phyloP scores from a whole-genome alignment of 2,888 invertebrate genomes.

The Euclidia mi region DNA sequence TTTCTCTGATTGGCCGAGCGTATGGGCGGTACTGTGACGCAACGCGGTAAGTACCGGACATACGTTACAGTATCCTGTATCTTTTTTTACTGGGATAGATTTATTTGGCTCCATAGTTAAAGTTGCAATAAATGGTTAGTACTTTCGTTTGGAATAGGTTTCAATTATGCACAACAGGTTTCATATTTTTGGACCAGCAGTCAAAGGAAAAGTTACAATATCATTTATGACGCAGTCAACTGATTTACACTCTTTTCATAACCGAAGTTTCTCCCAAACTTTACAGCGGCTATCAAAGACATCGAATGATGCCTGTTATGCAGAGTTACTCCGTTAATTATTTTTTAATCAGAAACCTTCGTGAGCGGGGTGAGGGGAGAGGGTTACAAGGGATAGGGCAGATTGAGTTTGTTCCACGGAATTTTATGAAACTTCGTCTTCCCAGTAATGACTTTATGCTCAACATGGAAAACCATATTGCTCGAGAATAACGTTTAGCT shows the following conservation, averaged over 20 bases:
- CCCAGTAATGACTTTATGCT: slow-evolving; percentile 61
- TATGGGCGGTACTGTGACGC: too few relatives aligned
- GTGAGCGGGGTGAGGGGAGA: slow-evolving; percentile 24
- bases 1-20: too few relatives aligned
- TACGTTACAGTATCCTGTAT: too few relatives aligned
- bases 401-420: slow-evolving; percentile 69
- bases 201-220: too few relatives aligned
- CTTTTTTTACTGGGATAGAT: too few relatives aligned
- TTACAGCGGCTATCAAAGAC: slow-evolving; percentile 51
- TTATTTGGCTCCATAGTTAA: too few relatives aligned
- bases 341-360: slow-evolving; percentile 77
- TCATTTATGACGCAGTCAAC: slow-evolving; percentile 28
- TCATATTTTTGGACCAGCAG: too few relatives aligned
- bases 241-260: slow-evolving; percentile 36
- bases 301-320: slow-evolving; percentile 65
- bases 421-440: slow-evolving; percentile 73
- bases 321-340: slow-evolving; percentile 70
- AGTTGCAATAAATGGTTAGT: too few relatives aligned
- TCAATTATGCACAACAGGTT: too few relatives aligned
- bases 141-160: too few relatives aligned
- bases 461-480: slow-evolving; percentile 57
- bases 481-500: slow-evolving; percentile 43
- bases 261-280: slow-evolving; percentile 51
- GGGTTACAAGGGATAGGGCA: slow-evolving; percentile 48
- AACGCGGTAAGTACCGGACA: too few relatives aligned